phyloP scores from a whole-genome alignment of 2,888 invertebrate genomes.

The Metallyticus violacea region DNA sequence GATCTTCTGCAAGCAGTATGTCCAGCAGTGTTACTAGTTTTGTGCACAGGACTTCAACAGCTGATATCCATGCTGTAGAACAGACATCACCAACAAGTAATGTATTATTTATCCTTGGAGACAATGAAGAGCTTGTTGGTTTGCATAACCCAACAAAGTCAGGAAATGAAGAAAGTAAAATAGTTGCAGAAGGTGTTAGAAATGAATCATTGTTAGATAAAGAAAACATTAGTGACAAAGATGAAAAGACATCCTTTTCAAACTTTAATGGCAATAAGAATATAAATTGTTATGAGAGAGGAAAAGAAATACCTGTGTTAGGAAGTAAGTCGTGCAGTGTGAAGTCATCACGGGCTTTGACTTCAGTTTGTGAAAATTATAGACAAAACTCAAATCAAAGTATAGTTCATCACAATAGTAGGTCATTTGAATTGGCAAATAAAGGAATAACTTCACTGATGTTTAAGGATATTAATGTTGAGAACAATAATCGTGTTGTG shows the following conservation, averaged over 20 bases:
- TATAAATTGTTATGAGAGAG: not conserved
- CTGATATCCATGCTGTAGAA: not conserved
- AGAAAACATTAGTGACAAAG: not conserved
- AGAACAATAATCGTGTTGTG: slow-evolving; percentile 21
- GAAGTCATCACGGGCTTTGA: not conserved
- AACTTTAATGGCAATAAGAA: not conserved
- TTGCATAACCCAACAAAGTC: slow-evolving; percentile 50
- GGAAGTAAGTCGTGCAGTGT: not conserved
- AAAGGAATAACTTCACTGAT: not conserved
- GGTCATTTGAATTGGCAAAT: not conserved
- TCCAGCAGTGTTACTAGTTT: not conserved
- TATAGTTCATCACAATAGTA: not conserved
- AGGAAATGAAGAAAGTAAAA: not conserved
- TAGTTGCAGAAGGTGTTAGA: not conserved
- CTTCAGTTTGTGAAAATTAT: not conserved
- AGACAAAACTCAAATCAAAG: not conserved
- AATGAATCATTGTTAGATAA: not conserved
- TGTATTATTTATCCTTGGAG: slow-evolving; percentile 70
- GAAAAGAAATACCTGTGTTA: not conserved
- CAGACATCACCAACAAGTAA: not conserved
- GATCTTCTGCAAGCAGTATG: not conserved
- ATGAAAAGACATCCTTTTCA: not conserved
- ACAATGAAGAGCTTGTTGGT: slow-evolving; percentile 65
- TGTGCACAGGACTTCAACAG: not conserved
- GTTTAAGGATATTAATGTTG: not conserved